Conservation (phyloP, 2,113 vertebrate species). For the Festucalex cinctus region DNA sequence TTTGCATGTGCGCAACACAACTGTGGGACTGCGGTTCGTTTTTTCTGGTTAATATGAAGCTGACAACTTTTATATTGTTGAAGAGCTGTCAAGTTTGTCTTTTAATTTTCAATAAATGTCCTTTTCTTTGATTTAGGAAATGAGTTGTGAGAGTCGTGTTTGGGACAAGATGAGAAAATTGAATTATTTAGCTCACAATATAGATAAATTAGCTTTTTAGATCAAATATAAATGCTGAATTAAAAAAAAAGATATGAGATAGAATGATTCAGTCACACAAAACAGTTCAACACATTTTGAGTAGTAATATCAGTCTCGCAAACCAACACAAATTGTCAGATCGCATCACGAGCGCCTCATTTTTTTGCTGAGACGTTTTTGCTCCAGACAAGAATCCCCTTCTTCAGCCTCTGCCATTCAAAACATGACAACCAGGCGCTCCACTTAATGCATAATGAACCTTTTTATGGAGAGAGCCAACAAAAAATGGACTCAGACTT, state of each 20-base stretch:
- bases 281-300: too few species aligned
- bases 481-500: slow-evolving; percentile 9
- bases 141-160: neutral
- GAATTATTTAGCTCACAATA: too few species aligned
- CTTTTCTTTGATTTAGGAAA: slow-evolving; percentile 39
- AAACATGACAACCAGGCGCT: neutral
- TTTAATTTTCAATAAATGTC: slow-evolving; percentile 63
- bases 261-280: too few species aligned
- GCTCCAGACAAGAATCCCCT: slow-evolving; percentile 12
- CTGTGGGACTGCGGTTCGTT: slow-evolving; percentile 22
- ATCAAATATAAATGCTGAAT: too few species aligned
- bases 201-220: too few species aligned
- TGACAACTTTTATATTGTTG: slow-evolving; percentile 56
- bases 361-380: slow-evolving; percentile 9
- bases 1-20: slow-evolving; percentile 44
- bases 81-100: slow-evolving; percentile 45
- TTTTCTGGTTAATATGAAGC: slow-evolving; percentile 30
- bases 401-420: slow-evolving; percentile 1
- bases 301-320: too few species aligned
- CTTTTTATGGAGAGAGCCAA: slow-evolving; percentile 29
- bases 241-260: too few species aligned
- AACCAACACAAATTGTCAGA: neutral
- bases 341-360: slow-evolving; percentile 11
- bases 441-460: slow-evolving; percentile 18
- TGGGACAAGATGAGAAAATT: neutral